Base-by-base conservation (phyloP, 2,797 vertebrate genomes). In the Scarus forsteni region DNA sequence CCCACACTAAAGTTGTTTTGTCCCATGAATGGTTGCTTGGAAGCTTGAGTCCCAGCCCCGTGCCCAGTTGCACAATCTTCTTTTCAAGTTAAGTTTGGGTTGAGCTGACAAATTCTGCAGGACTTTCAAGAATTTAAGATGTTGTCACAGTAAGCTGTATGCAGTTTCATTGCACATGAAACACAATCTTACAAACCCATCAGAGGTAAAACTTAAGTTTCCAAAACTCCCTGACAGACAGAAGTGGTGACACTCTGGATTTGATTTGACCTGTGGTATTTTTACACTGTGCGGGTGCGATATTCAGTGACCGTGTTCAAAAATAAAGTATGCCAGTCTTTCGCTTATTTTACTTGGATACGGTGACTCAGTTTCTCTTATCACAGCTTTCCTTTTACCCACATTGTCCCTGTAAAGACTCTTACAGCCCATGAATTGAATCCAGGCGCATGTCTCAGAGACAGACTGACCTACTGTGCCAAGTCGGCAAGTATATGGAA, bases 341-440 rank as follows among this genome's bases (percentile, higher is more conserved):
- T 60, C 0, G 83, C 71, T 91, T 91, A 87, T 94, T 91, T 89
- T 84, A 81, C 84, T 92, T 89, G 91, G 87, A 92, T 83, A 60
- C 18, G 42, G 50, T 77, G 81, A 85, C 82, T 81, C 77, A 74
- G 82, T 87, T 88, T 86, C 71, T 81, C 85, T 91, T 92, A 93
- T 92, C 92, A 70, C 75, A 61, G 58, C 75, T 79, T 84, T 74
- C 79, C 69, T 79, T 48, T 42, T 45, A 73, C 77, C 77, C 83
- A 89, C 80, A 81, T 85, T 84, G 64, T 80, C 74, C 76, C 50
- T 10, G 69, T 85, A 77, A 74, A 77, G 79, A 63, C 71, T 85
- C 54, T 67, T 80, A 45, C 61, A 66, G 76, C 54, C 80, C 14
- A 58, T 44, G 64, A 87, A 88, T 75, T 88, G 42, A 87, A 76